Evolutionary conservation across 2,888 invertebrate genomes (phyloP).

Genomic region (Nycteola revayana): DNA sequence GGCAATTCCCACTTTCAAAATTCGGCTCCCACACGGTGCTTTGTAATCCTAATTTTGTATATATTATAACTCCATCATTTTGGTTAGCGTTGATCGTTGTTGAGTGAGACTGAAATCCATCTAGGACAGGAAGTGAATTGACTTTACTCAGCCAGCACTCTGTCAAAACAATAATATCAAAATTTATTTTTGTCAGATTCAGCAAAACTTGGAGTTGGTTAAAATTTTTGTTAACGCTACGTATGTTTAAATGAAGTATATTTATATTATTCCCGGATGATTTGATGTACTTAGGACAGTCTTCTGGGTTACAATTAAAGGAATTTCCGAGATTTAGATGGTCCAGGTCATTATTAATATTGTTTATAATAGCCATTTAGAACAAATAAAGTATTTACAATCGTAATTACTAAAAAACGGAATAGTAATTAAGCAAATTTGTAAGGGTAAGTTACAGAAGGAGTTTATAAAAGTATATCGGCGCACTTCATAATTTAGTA

Average conservation of each 20-base stretch:
- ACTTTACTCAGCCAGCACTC: slow-evolving; percentile 1
- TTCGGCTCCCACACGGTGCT: background rate
- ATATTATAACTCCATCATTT: slow-evolving; percentile 2
- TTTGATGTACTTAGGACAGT: background rate
- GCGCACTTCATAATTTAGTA: background rate
- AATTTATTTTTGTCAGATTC: background rate
- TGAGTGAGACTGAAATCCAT: background rate
- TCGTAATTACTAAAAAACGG: background rate
- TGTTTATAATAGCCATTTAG: no score
- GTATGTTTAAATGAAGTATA: background rate
- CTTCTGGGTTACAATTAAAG: background rate
- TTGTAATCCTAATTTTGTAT: background rate
- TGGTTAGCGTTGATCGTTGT: background rate
- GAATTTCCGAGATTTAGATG: slow-evolving; percentile 2
- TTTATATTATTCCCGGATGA: background rate
- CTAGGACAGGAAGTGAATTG: background rate
- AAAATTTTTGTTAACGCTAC: slow-evolving; percentile 1
- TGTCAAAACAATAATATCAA: no score
- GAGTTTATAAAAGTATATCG: background rate
- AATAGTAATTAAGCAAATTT: no score
- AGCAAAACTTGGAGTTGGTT: background rate
- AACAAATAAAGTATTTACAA: background rate
- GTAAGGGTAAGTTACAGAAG: no score
- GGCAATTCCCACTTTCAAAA: background rate
- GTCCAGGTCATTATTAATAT: background rate